Percentiles rank a stretch among this genome's conserved stretches.
Conservation (phyloP, 2,888 invertebrate species). For the Stenodera caucasica region DNA sequence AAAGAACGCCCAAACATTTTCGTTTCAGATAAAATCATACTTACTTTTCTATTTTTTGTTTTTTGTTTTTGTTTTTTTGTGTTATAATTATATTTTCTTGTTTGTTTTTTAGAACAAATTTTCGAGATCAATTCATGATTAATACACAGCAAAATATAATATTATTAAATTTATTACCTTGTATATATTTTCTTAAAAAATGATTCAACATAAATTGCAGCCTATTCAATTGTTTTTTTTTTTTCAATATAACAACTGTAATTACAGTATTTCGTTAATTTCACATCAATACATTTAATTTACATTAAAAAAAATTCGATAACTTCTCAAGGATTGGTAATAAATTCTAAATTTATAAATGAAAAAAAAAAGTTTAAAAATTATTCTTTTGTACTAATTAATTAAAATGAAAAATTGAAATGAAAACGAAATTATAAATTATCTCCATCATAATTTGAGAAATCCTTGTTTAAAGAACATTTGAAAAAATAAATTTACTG, state of each 20-base stretch:
- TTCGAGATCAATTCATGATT: background rate
- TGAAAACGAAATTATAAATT: background rate
- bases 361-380: background rate
- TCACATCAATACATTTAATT: slow-evolving; percentile 4
- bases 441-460: background rate
- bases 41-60: background rate
- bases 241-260: background rate
- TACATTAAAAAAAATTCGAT: background rate
- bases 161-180: slow-evolving; percentile 2
- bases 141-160: slow-evolving; percentile 2
- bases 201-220: slow-evolving; percentile 6
- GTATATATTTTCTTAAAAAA: background rate
- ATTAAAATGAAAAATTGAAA: background rate
- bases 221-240: background rate
- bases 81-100: background rate
- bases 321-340: background rate
- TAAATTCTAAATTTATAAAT: background rate
- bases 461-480: background rate
- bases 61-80: background rate
- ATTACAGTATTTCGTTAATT: slow-evolving; percentile 2
- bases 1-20: slow-evolving; percentile 5
- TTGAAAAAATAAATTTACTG: background rate
- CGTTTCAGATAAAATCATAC: background rate
- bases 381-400: background rate
- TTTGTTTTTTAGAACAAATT: background rate